Conservation (phyloP, 2,797 vertebrate genomes). For the Nyctibius grandis region DNA sequence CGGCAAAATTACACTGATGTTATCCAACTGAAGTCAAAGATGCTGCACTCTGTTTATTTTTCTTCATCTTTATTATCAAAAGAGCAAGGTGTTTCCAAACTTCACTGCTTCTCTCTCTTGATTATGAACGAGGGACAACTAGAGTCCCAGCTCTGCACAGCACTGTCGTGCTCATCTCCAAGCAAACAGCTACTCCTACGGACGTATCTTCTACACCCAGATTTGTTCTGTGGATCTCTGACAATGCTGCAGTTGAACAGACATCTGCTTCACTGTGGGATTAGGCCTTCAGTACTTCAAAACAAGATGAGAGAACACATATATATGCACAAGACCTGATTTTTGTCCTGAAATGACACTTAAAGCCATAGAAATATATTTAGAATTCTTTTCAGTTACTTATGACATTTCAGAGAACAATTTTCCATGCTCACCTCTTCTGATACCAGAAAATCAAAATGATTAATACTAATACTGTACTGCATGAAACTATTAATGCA, state of each 20-base stretch:
- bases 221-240: neutral
- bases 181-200: neutral
- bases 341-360: neutral
- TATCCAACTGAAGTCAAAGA: neutral
- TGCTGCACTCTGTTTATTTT: neutral
- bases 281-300: neutral
- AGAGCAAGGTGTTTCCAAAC: neutral
- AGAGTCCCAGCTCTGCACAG: neutral
- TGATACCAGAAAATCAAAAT: neutral
- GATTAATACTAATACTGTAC: neutral
- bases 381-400: neutral
- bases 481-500: neutral
- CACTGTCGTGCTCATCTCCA: neutral
- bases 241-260: neutral
- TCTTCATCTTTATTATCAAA: neutral
- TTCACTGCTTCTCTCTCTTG: neutral
- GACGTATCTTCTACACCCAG: accelerated
- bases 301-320: no score
- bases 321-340: neutral
- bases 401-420: neutral
- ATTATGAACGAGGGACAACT: neutral
- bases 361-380: neutral
- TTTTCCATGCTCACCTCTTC: neutral
- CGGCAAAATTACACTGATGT: neutral
- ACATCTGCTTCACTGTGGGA: neutral